These are phyloP conservation scores for Leptonema lineaticorne DNA, from an alignment of 1,140 invertebrate species.

Conservation along the genomic window DNA sequence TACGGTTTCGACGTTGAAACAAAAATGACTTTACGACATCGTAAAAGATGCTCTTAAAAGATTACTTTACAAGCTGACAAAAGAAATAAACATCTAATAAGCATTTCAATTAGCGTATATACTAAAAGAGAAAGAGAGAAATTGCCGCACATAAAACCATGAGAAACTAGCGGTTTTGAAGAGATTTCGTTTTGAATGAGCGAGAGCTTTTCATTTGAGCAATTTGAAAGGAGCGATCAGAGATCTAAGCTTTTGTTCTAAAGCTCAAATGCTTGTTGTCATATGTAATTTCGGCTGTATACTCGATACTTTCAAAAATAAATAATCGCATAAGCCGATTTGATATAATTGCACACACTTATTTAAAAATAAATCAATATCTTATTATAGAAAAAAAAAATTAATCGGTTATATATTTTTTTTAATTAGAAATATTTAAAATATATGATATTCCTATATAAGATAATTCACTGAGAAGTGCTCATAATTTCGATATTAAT, in stretches of 20 bases:
- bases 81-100: slow-evolving; percentile 7
- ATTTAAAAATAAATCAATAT: too few relatives aligned
- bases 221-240: not conserved
- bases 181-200: slow-evolving; percentile 5
- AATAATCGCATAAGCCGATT: not conserved
- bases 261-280: not conserved
- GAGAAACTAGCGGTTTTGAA: not conserved
- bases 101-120: slow-evolving; percentile 2
- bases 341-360: too few relatives aligned
- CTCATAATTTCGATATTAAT: not conserved
- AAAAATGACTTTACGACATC: too few relatives aligned
- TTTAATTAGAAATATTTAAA: too few relatives aligned
- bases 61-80: too few relatives aligned
- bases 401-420: too few relatives aligned
- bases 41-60: too few relatives aligned
- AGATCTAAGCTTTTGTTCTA: slow-evolving; percentile 5
- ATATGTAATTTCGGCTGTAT: not conserved
- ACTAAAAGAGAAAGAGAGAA: not conserved
- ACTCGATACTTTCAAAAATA: not conserved
- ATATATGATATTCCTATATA: too few relatives aligned
- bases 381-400: too few relatives aligned
- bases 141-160: not conserved
- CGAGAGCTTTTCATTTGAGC: not conserved
- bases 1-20: too few relatives aligned
- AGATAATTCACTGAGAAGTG: too few relatives aligned